phyloP scores from a whole-genome alignment of 2,888 invertebrate species.

The Orgyia antiqua region DNA sequence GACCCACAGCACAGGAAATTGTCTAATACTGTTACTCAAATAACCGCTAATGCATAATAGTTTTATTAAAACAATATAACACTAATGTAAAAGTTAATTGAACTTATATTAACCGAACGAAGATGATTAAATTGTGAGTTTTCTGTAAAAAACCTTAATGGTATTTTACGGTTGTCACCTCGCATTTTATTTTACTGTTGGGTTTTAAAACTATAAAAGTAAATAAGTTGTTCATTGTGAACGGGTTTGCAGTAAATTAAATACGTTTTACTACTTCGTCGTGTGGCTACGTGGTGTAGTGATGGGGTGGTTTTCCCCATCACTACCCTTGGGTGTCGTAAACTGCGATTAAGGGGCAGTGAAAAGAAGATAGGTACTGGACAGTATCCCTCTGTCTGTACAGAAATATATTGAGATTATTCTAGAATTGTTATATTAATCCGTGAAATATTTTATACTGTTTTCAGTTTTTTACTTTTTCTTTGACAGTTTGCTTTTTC shows the following conservation, averaged over 20 bases:
- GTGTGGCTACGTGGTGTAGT: conserved; percentile 2
- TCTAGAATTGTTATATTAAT: too few relatives aligned
- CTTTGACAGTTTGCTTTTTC: too few relatives aligned
- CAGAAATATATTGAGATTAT: conserved; percentile 1
- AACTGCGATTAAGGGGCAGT: conserved; percentile 3
- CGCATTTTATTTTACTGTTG: conserved; percentile 2
- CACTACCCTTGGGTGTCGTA: conserved; percentile 3
- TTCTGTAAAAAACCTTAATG: too few relatives aligned
- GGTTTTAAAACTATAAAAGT: conserved; percentile 3
- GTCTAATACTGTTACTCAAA: conserved; percentile 57
- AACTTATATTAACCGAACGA: conserved; percentile 20
- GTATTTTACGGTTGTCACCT: neutral
- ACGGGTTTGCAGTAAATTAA: conserved; percentile 5
- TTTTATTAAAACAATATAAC: conserved; percentile 25
- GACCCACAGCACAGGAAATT: conserved; percentile 42
- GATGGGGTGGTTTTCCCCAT: conserved; percentile 5
- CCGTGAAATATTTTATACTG: too few relatives aligned
- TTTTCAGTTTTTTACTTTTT: too few relatives aligned
- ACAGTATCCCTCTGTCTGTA: conserved; percentile 3
- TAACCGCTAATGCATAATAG: conserved; percentile 31
- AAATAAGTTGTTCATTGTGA: conserved; percentile 5
- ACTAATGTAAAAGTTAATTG: conserved; percentile 18
- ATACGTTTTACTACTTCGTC: conserved; percentile 6
- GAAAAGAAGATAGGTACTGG: conserved; percentile 1
- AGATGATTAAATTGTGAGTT: conserved; percentile 15